Base-by-base conservation (phyloP, 2,888 invertebrate species). In the Trachelus troglodyta region DNA sequence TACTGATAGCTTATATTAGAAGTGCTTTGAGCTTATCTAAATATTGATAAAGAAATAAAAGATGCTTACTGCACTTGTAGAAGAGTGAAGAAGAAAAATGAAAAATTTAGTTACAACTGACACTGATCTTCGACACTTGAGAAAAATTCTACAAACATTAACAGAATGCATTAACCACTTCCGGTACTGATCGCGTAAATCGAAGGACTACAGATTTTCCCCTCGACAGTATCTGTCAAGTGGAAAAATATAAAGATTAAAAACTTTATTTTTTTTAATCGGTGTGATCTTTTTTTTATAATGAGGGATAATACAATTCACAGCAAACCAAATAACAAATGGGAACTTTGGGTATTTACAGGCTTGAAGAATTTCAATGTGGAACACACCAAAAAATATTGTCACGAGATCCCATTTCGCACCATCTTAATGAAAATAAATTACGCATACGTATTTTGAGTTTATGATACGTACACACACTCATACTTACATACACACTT, bases 341-440 rank as follows among this genome's bases (percentile, higher is more conserved):
- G 56, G 75, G 31, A 40, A 74, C 23, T 56, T 23, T 56, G 56
- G 56, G 74, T 74, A 69, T 73, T 79, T 74, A 79, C 75, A 79
- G 78, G 74, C 73, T 76, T 77, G 75, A 79, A 74, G 11, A 69
- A 75, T 76, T 74, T 74, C 68, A 73, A 37, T 69, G 69, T 34
- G 34, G 75, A 77, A 79, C 34, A 76, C 69, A 75, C 73, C 77
- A 75, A 15, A 56, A 6, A 56, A 75, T 79, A 80, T 81, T 79
- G 78, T 80, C 80, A 81, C 71, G 74, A 75, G 69, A 34, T 79
- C 34, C 33, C 68, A 69, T 74, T 69, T 73, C 68, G 73, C 23
- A 56, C 12, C 34, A 30, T 34, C 23, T 34, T 69, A 74, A 73
- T 76, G 74, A 74, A 79, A 82, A 82, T 82, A 82, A 82, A 82